Evolutionary conservation across 2,888 invertebrate genomes (phyloP).

Genomic region (Cactoblastis cactorum): DNA sequence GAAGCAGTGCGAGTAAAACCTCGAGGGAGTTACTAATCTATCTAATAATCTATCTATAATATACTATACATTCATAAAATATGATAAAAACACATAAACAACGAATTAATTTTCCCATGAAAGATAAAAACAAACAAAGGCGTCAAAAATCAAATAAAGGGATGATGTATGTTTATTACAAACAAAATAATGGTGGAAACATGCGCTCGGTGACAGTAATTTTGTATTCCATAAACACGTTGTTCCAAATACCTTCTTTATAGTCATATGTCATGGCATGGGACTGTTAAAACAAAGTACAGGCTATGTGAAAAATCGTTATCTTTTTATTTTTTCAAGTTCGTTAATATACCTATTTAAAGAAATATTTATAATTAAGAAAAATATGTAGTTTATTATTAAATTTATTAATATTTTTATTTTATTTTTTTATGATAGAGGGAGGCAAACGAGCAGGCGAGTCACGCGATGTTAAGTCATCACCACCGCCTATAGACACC

Average conservation of each 20-base stretch:
- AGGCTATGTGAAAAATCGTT: not conserved
- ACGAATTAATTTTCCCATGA: not conserved
- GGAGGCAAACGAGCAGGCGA: no score
- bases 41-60: no score
- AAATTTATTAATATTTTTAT: no score
- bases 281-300: slow-evolving; percentile 34
- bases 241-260: slow-evolving; percentile 60
- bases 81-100: not conserved
- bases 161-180: slow-evolving; percentile 49
- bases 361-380: no score
- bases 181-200: slow-evolving; percentile 41
- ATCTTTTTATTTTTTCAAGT: not conserved
- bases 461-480: no score
- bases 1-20: no score
- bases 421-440: no score
- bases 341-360: no score
- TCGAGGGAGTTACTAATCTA: no score
- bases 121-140: slow-evolving; percentile 19
- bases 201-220: slow-evolving; percentile 46
- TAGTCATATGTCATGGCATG: slow-evolving; percentile 66
- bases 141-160: slow-evolving; percentile 34
- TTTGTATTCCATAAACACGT: slow-evolving; percentile 66
- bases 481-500: no score
- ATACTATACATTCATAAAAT: no score
- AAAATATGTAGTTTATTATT: no score